These are phyloP conservation scores for Amphipoea oculea DNA, from an alignment of 2,888 invertebrate species.

Conservation along the genomic window DNA sequence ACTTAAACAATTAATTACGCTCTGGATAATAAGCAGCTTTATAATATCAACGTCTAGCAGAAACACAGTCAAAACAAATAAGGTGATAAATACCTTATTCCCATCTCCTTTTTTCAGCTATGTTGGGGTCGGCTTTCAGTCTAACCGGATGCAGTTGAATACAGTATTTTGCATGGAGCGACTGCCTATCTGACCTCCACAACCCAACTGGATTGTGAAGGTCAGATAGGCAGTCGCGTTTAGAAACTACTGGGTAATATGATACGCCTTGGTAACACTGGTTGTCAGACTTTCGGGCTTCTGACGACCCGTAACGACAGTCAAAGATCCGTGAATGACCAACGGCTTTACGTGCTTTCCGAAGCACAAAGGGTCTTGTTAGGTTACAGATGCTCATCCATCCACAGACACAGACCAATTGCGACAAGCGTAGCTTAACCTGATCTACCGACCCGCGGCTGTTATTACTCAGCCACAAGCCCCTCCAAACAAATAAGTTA, in stretches of 20 bases:
- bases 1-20: slow-evolving; percentile 7
- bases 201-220: too few relatives aligned
- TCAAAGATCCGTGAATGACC: not conserved
- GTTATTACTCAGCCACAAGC: not conserved
- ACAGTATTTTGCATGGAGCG: too few relatives aligned
- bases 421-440: not conserved
- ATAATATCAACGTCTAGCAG: not conserved
- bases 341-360: not conserved
- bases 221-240: too few relatives aligned
- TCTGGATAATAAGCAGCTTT: slow-evolving; percentile 4
- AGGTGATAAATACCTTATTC: not conserved
- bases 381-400: not conserved
- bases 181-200: too few relatives aligned
- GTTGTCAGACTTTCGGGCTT: not conserved
- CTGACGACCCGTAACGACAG: not conserved
- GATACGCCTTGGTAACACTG: not conserved
- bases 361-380: not conserved
- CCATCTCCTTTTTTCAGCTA: not conserved
- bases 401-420: not conserved
- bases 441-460: not conserved
- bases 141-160: not conserved
- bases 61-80: slow-evolving; percentile 22
- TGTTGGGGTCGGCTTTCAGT: not conserved
- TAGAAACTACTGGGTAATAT: too few relatives aligned
- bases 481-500: slow-evolving; percentile 32